Evolutionary conservation across 2,113 vertebrate species (phyloP).

Genomic region (Hypocryptadius cinnamomeus): DNA sequence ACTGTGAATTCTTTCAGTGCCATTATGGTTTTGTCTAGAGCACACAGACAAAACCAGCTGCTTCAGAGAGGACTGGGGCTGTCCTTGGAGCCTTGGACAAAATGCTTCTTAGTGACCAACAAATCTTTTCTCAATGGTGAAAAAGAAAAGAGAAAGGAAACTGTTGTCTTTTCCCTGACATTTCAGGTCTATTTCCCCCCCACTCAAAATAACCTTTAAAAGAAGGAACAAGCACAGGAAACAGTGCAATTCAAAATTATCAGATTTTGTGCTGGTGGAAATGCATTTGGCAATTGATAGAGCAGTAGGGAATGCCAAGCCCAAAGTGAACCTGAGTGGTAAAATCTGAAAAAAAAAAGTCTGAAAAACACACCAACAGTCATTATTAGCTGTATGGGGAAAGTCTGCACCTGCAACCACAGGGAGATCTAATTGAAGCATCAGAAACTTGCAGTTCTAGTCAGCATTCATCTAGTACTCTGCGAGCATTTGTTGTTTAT

Average conservation of each 20-base stretch:
- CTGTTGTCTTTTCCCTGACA: not conserved
- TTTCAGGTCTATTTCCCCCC: not conserved
- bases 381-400: not conserved
- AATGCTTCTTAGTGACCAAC: not conserved
- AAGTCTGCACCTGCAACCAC: not conserved
- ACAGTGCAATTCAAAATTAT: not conserved
- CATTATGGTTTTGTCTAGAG: not conserved
- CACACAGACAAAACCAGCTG: not conserved
- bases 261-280: not conserved
- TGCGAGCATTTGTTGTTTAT: not conserved
- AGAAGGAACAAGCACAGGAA: not conserved
- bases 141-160: not conserved
- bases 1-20: not conserved
- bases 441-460: not conserved
- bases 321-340: not conserved
- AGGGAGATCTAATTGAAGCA: not conserved
- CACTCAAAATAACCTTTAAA: not conserved
- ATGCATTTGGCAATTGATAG: not conserved
- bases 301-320: not conserved
- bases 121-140: not conserved
- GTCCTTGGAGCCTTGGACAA: not conserved
- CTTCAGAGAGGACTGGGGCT: not conserved
- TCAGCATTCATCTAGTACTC: accelerated
- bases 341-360: not conserved
- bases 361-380: not conserved